Conservation (phyloP, 2,797 vertebrate genomes). For the Mico argentatus region DNA sequence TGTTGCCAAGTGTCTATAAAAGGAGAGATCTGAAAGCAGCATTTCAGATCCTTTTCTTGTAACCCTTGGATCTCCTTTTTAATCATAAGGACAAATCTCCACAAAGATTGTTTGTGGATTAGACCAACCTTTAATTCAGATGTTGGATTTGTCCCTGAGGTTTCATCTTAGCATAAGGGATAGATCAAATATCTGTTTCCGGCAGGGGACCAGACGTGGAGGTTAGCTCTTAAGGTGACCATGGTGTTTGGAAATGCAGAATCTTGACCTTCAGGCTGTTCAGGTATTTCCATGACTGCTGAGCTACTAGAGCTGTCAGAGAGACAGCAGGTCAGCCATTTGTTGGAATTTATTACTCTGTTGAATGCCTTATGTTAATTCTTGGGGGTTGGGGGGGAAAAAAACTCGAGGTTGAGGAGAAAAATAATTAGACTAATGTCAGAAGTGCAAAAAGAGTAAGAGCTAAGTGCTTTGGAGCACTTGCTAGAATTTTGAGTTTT, state of each 20-base stretch:
- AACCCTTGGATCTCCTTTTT: slow-evolving; percentile 18
- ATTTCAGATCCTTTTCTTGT: slow-evolving; percentile 40
- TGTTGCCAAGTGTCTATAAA: slow-evolving; percentile 69
- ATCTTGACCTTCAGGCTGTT: slow-evolving; percentile 46
- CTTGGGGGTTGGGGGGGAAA: not conserved
- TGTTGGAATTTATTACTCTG: slow-evolving; percentile 42
- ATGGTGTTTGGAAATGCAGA: slow-evolving; percentile 21
- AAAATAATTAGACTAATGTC: not conserved
- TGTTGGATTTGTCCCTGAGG: slow-evolving; percentile 7
- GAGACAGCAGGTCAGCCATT: not conserved
- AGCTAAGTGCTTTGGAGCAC: not conserved
- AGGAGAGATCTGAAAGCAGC: slow-evolving; percentile 40
- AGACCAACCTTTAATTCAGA: slow-evolving; percentile 24
- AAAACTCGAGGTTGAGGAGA: not conserved
- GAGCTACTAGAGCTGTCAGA: slow-evolving; percentile 2
- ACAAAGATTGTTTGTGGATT: not conserved
- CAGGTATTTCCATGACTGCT: slow-evolving; percentile 20
- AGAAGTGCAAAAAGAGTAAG: not conserved
- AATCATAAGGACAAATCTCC: not conserved
- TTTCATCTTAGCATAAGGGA: slow-evolving; percentile 4
- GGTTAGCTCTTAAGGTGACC: slow-evolving; percentile 8
- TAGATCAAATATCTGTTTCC: not conserved
- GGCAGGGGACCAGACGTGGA: not conserved
- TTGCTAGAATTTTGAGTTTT: not conserved
- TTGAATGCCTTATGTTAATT: not conserved